phyloP scores from a whole-genome alignment of 2,113 vertebrate genomes.

The Manacus vitellinus region DNA sequence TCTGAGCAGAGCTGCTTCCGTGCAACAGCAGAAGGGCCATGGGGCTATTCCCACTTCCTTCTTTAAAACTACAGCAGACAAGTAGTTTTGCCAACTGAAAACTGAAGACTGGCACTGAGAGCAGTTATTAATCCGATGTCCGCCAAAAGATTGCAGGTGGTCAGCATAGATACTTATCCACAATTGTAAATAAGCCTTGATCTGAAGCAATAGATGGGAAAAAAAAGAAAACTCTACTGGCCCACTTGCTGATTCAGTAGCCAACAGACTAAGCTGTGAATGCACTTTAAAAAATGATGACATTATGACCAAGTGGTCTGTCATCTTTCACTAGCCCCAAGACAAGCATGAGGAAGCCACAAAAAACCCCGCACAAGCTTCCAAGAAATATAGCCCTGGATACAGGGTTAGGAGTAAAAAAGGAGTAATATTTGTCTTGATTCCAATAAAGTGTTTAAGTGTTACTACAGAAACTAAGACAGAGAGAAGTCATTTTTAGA shows the following conservation, averaged over 20 bases:
- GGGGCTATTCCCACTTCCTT: not conserved
- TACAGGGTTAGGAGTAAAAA: not conserved
- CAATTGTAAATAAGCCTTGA: not conserved
- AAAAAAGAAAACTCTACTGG: not conserved
- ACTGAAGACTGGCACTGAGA: not conserved
- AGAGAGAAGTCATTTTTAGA: not conserved
- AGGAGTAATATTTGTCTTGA: not conserved
- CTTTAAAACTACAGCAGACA: not conserved
- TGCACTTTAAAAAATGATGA: not conserved
- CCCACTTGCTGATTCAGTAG: not conserved
- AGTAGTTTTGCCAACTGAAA: not conserved
- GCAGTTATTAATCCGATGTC: not conserved
- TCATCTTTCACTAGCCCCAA: not conserved
- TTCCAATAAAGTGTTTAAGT: not conserved
- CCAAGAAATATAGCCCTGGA: not conserved
- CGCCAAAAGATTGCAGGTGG: not conserved
- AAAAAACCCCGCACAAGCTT: accelerated
- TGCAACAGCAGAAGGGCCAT: not conserved
- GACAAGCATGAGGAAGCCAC: not conserved
- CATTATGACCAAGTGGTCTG: not conserved
- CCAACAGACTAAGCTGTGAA: not conserved
- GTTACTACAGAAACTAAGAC: not conserved
- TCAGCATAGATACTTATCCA: not conserved
- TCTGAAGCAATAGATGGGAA: not conserved
- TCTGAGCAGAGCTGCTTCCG: not conserved